Evolutionary conservation across 2,113 vertebrate species (phyloP).

Genomic region (Oncorhynchus tshawytscha): DNA sequence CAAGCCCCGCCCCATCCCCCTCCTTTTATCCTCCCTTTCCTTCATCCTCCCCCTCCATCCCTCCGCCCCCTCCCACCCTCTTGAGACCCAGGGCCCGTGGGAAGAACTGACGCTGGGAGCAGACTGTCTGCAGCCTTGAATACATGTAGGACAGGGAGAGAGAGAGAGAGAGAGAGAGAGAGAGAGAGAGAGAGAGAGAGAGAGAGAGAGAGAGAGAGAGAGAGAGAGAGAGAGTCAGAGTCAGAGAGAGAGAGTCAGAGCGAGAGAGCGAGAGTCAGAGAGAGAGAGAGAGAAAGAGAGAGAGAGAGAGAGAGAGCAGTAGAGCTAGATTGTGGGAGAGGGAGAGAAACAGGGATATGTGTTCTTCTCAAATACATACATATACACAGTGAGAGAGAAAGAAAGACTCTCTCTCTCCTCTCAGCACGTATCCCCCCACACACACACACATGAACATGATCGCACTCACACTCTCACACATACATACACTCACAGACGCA

Average conservation of each 20-base stretch:
- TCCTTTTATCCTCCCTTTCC: too few species aligned
- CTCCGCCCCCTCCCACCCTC: constrained; percentile 27
- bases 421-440: constrained; percentile 34
- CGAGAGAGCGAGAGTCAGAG: constrained; percentile 23
- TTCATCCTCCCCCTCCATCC: too few species aligned
- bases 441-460: too few species aligned
- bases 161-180: too few species aligned
- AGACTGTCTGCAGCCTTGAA: constrained; percentile 75
- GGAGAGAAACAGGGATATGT: constrained; percentile 9
- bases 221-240: constrained; percentile 7
- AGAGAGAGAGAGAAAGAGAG: constrained; percentile 27
- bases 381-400: constrained; percentile 3
- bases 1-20: too few species aligned
- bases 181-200: neutral
- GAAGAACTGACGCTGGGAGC: constrained; percentile 71
- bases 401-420: constrained; percentile 60
- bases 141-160: constrained; percentile 60
- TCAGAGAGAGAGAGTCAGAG: constrained; percentile 5
- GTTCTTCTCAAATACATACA: neutral
- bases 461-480: constrained; percentile 14
- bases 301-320: constrained; percentile 29
- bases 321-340: constrained; percentile 15
- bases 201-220: too few species aligned
- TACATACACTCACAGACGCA: constrained; percentile 22
- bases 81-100: constrained; percentile 81